These are phyloP conservation scores for Arnoldichthys spilopterus DNA, from an alignment of 2,797 vertebrate species.

Conservation along the genomic window DNA sequence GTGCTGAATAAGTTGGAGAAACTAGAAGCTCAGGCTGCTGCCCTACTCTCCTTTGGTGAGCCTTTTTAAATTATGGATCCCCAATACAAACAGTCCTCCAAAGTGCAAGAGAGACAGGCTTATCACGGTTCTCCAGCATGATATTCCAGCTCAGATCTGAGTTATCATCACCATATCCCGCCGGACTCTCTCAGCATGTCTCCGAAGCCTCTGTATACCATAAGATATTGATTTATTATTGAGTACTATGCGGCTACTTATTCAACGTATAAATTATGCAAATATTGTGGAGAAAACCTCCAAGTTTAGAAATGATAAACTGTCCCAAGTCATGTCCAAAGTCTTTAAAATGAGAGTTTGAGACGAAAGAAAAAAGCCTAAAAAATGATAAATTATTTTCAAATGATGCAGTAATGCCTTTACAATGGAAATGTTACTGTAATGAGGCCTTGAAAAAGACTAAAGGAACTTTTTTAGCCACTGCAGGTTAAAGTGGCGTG, in stretches of 20 bases:
- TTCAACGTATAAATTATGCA: background rate
- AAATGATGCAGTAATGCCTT: background rate
- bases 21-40: background rate
- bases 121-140: constrained; percentile 27
- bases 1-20: constrained; percentile 28
- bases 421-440: background rate
- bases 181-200: background rate
- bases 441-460: background rate
- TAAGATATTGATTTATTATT: constrained; percentile 48
- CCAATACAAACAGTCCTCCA: constrained; percentile 33
- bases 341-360: background rate
- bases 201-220: constrained; percentile 24
- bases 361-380: background rate
- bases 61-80: constrained; percentile 39
- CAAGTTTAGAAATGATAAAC: background rate
- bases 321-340: background rate
- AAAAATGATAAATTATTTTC: background rate
- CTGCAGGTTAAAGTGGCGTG: background rate
- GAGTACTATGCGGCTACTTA: background rate
- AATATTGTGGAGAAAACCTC: background rate
- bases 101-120: constrained; percentile 1
- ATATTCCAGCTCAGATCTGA: constrained; percentile 28
- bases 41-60: background rate
- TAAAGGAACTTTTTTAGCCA: background rate
- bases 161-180: constrained; percentile 33